Evolutionary conservation across 1,140 invertebrate genomes (phyloP).

Genomic region (Zophobas atratus): DNA sequence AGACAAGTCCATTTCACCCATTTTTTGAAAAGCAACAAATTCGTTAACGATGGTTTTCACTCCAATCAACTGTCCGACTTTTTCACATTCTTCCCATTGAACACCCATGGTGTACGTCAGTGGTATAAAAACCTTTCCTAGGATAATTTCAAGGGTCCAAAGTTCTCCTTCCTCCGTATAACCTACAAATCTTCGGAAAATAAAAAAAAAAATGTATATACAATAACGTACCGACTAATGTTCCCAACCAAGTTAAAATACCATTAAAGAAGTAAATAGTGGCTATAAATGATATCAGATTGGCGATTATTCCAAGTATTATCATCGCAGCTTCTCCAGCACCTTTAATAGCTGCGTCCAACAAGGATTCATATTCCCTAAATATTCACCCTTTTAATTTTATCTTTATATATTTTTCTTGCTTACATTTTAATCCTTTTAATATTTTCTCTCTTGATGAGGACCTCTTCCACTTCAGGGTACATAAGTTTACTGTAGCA

Average conservation of each 20-base stretch:
- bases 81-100: constrained; percentile 82
- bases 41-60: constrained; percentile 94
- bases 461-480: constrained; percentile 88
- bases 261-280: constrained; percentile 89
- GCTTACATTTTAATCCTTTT: constrained; percentile 48
- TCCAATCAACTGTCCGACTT: constrained; percentile 87
- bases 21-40: constrained; percentile 85
- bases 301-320: constrained; percentile 90
- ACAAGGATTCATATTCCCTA: constrained; percentile 85
- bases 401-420: not conserved
- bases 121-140: constrained; percentile 91
- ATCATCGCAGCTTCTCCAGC: constrained; percentile 87
- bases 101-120: constrained; percentile 82
- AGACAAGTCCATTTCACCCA: constrained; percentile 52
- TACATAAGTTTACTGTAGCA: constrained; percentile 92
- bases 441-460: constrained; percentile 75
- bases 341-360: constrained; percentile 93
- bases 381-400: constrained; percentile 43
- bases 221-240: constrained; percentile 76
- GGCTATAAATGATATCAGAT: constrained; percentile 93
- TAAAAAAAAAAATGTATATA: constrained; percentile 51
- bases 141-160: constrained; percentile 78
- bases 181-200: constrained; percentile 49
- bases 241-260: constrained; percentile 84
- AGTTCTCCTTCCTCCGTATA: constrained; percentile 63